phyloP scores from a whole-genome alignment of 2,797 vertebrate genomes.

The Cuculus canorus region DNA sequence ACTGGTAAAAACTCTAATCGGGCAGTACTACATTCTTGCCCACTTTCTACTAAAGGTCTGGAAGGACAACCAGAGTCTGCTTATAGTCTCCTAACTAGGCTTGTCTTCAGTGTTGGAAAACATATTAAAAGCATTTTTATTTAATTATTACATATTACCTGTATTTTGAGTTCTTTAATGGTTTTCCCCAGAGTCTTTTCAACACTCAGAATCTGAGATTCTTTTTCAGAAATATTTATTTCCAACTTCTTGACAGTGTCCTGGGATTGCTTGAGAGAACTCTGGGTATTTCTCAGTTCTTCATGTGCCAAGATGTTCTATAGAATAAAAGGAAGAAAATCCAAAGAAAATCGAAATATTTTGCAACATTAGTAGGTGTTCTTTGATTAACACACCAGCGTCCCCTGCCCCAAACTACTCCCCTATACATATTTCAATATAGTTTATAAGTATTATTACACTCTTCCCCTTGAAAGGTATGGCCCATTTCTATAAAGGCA shows the following conservation, averaged over 20 bases:
- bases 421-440: not conserved
- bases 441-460: not conserved
- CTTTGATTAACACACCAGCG: too few species aligned
- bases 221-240: slow-evolving; percentile 53
- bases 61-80: not conserved
- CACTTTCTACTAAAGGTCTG: not conserved
- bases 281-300: slow-evolving; percentile 79
- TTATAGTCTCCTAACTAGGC: too few species aligned
- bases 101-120: not conserved
- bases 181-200: slow-evolving; percentile 18
- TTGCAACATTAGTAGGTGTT: not conserved
- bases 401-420: too few species aligned
- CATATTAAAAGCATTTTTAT: not conserved
- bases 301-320: slow-evolving; percentile 87
- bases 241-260: slow-evolving; percentile 65
- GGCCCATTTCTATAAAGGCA: not conserved
- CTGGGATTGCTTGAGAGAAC: slow-evolving; percentile 71
- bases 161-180: slow-evolving; percentile 22
- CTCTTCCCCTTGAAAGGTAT: not conserved
- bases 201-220: not conserved
- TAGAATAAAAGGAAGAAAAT: not conserved
- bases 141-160: slow-evolving; percentile 24
- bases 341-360: not conserved
- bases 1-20: not conserved
- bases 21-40: not conserved